Evolutionary conservation across 2,113 vertebrate genomes (phyloP).

Genomic region (Chaetura pelagica): DNA sequence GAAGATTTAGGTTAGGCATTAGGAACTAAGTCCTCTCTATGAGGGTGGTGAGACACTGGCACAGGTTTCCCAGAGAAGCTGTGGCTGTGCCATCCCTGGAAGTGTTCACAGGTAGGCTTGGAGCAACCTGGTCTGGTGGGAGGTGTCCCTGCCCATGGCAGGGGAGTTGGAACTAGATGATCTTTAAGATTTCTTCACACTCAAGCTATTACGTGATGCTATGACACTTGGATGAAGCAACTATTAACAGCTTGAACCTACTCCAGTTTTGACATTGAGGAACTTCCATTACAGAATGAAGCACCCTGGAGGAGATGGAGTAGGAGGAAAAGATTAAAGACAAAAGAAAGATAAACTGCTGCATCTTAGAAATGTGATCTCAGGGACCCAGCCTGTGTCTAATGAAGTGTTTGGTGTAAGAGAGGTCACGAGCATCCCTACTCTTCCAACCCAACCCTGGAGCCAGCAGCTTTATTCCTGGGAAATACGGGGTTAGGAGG

Average conservation of each 20-base stretch:
- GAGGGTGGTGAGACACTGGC: too few relatives aligned
- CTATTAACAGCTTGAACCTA: not conserved
- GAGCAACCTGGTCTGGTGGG: too few relatives aligned
- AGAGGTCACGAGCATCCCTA: not conserved
- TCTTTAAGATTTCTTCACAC: too few relatives aligned
- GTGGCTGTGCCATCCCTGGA: too few relatives aligned
- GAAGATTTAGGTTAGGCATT: too few relatives aligned
- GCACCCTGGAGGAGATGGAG: not conserved
- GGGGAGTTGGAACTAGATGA: too few relatives aligned
- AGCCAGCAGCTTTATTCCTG: not conserved
- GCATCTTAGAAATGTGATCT: accelerated
- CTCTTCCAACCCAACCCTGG: not conserved
- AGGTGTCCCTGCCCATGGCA: too few relatives aligned
- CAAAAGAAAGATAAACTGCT: not conserved
- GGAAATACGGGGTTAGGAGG: not conserved
- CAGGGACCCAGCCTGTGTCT: accelerated
- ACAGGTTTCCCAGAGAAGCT: too few relatives aligned
- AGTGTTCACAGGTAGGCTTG: too few relatives aligned
- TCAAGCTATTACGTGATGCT: too few relatives aligned
- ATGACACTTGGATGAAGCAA: not conserved
- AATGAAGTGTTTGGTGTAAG: not conserved
- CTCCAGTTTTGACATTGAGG: not conserved
- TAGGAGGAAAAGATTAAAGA: not conserved
- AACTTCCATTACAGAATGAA: not conserved
- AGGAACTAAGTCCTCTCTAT: too few relatives aligned